Percentiles rank a stretch among this genome's conserved stretches.
Evolutionary conservation across 1,140 invertebrate genomes (phyloP).

Genomic region (Brachystomella parvula): DNA sequence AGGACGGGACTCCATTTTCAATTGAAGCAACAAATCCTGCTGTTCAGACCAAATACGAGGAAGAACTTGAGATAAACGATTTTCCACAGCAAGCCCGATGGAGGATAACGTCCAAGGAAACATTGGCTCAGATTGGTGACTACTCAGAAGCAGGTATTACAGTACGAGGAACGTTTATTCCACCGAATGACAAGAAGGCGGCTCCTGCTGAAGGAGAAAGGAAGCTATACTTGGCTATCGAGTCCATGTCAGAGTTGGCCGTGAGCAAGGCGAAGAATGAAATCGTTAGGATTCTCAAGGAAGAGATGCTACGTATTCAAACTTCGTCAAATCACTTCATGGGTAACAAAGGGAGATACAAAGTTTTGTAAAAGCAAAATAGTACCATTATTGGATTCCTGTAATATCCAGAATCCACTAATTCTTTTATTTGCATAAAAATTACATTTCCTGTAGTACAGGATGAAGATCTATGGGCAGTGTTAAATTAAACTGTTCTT

Average conservation of each 20-base stretch:
- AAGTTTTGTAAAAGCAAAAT: conserved; percentile 75
- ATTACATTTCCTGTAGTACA: too few relatives aligned
- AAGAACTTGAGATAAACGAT: conserved; percentile 99
- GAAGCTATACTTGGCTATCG: conserved; percentile 96
- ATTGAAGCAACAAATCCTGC: conserved; percentile 37
- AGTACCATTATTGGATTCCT: too few relatives aligned
- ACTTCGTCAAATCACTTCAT: conserved; percentile 74
- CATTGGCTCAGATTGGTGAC: conserved; percentile 94
- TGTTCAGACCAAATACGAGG: conserved; percentile 73
- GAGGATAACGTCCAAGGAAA: conserved; percentile 98
- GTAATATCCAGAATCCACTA: too few relatives aligned
- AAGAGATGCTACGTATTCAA: conserved; percentile 89
- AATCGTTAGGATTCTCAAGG: conserved; percentile 94
- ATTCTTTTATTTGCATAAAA: too few relatives aligned
- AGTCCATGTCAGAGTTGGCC: conserved; percentile 92
- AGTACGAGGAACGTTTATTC: conserved; percentile 94
- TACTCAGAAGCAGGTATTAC: conserved; percentile 98
- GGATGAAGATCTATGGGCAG: too few relatives aligned
- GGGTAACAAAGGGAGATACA: conserved; percentile 83
- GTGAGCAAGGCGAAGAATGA: conserved; percentile 97
- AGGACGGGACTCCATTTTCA: conserved; percentile 31
- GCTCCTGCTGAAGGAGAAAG: conserved; percentile 86
- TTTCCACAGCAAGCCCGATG: conserved; percentile 97
- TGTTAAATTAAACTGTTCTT: too few relatives aligned
- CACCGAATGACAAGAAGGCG: conserved; percentile 54